Base-by-base conservation (phyloP, 2,888 invertebrate species). In the Stenichneumon culpator region DNA sequence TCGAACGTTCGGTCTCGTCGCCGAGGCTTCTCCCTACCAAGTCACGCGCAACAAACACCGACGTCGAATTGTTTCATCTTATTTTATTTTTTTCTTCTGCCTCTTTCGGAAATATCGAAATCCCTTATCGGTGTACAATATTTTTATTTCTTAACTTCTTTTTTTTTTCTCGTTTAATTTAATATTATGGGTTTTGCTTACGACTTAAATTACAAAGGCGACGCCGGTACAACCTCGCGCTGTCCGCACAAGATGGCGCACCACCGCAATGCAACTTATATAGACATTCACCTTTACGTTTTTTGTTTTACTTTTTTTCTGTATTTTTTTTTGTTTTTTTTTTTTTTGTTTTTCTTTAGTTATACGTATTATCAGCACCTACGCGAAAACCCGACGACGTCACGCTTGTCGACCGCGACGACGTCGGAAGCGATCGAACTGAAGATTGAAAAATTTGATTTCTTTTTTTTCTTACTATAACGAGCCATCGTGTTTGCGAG, bases 351-450 rank as follows among this genome's bases (percentile, higher is more conserved):
- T 32, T 44, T 11, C n/a, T 77, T 65, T 73, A 54, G 32, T 44
- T 73, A 63, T 65, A 73, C 25, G 47, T 79, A 74, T 68, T 84
- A 77, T 78, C 68, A 75, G 82, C 74, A 82, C 82, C 82, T 79
- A 84, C 79, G 82, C 84, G 84, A 82, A 79, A 75, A 79, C 72
- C 84, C 81, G 73, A 81, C 68, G 81, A 72, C 83, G 75, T 57
- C 63, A 25, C 74, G 74, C 47, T 63, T 19, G 19, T 74, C 73
- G 63, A 79, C 50, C 44, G 32, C 19, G 28, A 75, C 80, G 80
- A 47, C 80, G 72, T 73, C 84, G 78, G 78, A 82, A 81, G 81
- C 84, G 81, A 81, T 78, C 73, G 19, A 78, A 81, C 78, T 28
- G 19, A 44, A 11, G 32, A 84, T 73, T 50, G 50, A 72, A 80